Base-by-base conservation (phyloP, 2,113 vertebrate genomes). In the Beaufortia kweichowensis region DNA sequence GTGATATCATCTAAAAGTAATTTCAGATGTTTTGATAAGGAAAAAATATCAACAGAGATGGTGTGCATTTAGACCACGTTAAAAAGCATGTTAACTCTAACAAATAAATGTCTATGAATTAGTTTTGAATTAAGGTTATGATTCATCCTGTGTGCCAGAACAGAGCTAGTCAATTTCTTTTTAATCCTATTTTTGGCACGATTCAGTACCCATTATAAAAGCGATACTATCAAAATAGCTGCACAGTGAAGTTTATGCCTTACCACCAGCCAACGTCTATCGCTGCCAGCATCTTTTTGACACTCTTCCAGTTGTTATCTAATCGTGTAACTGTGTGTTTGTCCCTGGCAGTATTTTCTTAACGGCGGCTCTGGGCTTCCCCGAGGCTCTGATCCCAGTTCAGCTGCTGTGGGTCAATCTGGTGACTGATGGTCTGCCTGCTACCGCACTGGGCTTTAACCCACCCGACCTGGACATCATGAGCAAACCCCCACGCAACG, bases 371-470 rank as follows among this genome's bases (percentile, higher is more conserved):
- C 90, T 99, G 78, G 97, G 97, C 2, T 98, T 98, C 87, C 97
- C 97, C 29, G 97, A 99, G 88, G 97, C 97, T 75, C 90, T 99
- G 21, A 99, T 99, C 77, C 97, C 97, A 0, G 97, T 99, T 56
- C 97, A 99, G 78, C 92, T 98, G 84, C 89, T 99, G 41, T 99
- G 97, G 97, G 97, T 99, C 31, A 99, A 99, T 84, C 91, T 99
- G 75, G 97, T 99, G 86, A 99, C 97, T 0, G 97, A 99, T 12
- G 97, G 97, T 33, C 90, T 99, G 56, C 97, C 97, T 2, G 97
- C 97, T 74, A 99, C 97, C 0, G 97, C 97, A 1, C 86, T 99
- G 79, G 97, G 97, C 76, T 99, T 99, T 86, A 99, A 99, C 86
- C 97, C 97, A 17, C 96, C 97, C 0, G 97, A 99, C 50, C 84